Percentiles rank a stretch among this genome's conserved stretches.
Conservation (phyloP, 2,888 invertebrate species). For the Protula sp. region DNA sequence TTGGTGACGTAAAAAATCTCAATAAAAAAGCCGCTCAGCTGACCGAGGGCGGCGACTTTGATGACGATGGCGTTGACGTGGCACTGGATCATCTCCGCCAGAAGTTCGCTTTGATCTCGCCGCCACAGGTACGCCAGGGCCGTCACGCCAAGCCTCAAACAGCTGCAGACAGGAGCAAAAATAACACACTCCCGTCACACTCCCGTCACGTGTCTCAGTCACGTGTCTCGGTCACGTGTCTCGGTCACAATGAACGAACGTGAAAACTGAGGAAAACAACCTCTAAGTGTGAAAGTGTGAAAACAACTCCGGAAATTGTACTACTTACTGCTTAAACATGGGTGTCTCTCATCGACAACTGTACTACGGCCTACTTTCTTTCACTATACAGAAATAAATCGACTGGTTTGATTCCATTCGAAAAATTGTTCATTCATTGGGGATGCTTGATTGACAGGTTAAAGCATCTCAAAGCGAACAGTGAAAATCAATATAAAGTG, state of each 20-base stretch:
- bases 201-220: background rate
- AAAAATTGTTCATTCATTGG: too few species aligned
- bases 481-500: too few species aligned
- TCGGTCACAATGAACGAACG: background rate
- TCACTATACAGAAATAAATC: too few species aligned
- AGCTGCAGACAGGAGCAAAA: slow-evolving; percentile 60
- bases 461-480: too few species aligned
- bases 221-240: background rate
- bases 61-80: slow-evolving; percentile 90
- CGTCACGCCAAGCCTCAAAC: slow-evolving; percentile 79
- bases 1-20: too few species aligned
- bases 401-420: too few species aligned
- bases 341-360: too few species aligned
- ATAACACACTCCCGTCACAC: background rate
- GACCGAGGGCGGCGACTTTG: slow-evolving; percentile 85
- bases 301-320: too few species aligned
- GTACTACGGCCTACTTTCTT: too few species aligned
- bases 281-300: background rate
- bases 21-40: too few species aligned
- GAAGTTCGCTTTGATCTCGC: slow-evolving; percentile 84
- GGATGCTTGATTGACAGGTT: too few species aligned
- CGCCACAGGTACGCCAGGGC: slow-evolving; percentile 94
- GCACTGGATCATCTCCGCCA: slow-evolving; percentile 94
- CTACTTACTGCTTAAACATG: too few species aligned
- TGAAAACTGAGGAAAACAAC: background rate